phyloP scores from a whole-genome alignment of 2,113 vertebrate genomes.

The Neodontobutis hainanensis region DNA sequence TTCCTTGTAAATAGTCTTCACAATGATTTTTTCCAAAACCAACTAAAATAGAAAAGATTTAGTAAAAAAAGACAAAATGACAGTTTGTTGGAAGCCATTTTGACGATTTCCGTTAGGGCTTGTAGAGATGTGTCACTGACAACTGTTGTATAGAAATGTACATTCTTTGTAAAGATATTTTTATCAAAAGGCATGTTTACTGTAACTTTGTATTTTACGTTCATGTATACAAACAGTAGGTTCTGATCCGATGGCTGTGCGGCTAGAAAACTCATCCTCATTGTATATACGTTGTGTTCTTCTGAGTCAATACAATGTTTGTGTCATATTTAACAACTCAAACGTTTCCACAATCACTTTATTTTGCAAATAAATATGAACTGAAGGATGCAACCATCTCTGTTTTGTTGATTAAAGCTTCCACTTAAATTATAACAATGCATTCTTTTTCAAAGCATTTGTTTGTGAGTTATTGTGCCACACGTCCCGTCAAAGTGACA shows the following conservation, averaged over 20 bases:
- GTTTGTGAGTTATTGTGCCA: slow-evolving; percentile 10
- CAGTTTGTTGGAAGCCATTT: slow-evolving; percentile 47
- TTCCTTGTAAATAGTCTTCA: slow-evolving; percentile 47
- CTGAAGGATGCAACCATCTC: slow-evolving; percentile 38
- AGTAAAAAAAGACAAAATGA: slow-evolving; percentile 34
- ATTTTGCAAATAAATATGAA: slow-evolving; percentile 67
- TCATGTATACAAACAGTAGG: slow-evolving; percentile 50
- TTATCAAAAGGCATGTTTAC: slow-evolving; percentile 81
- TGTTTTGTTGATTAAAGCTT: slow-evolving; percentile 7
- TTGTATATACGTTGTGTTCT: slow-evolving; percentile 67
- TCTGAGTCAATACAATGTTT: slow-evolving; percentile 58
- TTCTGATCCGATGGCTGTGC: slow-evolving; percentile 68
- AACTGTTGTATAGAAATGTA: slow-evolving; percentile 81
- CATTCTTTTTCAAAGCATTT: slow-evolving; percentile 4
- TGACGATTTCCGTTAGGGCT: slow-evolving; percentile 45
- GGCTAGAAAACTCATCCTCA: slow-evolving; percentile 63
- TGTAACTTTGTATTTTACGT: slow-evolving; percentile 79
- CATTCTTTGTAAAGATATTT: slow-evolving; percentile 84
- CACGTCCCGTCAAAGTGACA: slow-evolving; percentile 22
- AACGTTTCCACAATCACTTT: slow-evolving; percentile 52
- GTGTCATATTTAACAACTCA: slow-evolving; percentile 57
- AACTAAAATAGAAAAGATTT: slow-evolving; percentile 18
- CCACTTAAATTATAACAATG: neutral
- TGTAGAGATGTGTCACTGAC: slow-evolving; percentile 53
- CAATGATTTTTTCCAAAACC: slow-evolving; percentile 41